Base-by-base conservation (phyloP, 2,113 vertebrate genomes). In the Xiphophorus hellerii region DNA sequence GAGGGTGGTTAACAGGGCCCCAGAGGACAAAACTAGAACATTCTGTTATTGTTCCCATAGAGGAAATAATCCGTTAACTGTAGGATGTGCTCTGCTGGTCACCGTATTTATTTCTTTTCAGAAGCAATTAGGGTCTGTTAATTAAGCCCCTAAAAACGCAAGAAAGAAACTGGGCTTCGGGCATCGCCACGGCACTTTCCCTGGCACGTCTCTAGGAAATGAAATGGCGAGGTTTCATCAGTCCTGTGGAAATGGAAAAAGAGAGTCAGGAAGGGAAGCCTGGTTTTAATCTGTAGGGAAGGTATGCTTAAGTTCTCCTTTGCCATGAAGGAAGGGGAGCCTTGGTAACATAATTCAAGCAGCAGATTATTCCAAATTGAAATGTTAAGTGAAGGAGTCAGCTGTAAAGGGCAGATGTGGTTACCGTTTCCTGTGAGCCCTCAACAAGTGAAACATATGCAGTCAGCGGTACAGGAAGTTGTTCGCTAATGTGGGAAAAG, bases 21-120 rank as follows among this genome's bases (percentile, higher is more conserved):
- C 76, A 51, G 1, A 79, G 82, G 88, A 84, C 77, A 63, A 62
- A 73, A 73, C 48, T 66, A 77, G 89, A 87, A 86, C 88, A 77
- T 88, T 89, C 76, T 80, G 87, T 92, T 91, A 86, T 92, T 90
- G 89, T 91, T 89, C 83, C 87, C 81, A 83, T 71, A 84, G 83
- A 87, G 91, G 90, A 90, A 92, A 85, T 92, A 88, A 89, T 91
- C 86, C 66, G 82, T 88, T 89, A 87, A 86, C 83, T 74, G 86
- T 81, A 86, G 84, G 87, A 88, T 89, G 87, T 73, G 84, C 91
- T 89, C 84, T 51, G 33, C 80, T 86, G 81, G 81, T 77, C 62
- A 74, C 84, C 74, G 77, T 82, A 87, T 88, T 88, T 88, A 74
- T 85, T 78, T 85, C 58, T 88, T 87, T 88, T 90, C 87, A 88